Evolutionary conservation across 2,888 invertebrate genomes (phyloP).

Genomic region (Siphonodentalium dalli): DNA sequence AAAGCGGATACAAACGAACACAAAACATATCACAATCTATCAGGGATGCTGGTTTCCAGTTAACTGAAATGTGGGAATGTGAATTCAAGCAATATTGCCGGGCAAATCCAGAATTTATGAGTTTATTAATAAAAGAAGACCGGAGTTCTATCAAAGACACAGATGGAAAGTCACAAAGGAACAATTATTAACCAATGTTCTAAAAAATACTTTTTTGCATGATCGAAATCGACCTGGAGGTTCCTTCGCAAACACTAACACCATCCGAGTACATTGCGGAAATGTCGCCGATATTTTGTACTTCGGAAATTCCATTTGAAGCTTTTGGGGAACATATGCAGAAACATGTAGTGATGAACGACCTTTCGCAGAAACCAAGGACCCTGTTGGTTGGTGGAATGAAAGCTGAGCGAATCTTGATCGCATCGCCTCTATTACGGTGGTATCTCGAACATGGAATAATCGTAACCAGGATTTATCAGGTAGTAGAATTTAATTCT

Average conservation of each 20-base stretch:
- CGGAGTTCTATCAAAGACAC: slow-evolving; percentile 17
- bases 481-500: slow-evolving; percentile 15
- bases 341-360: background rate
- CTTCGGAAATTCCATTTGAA: slow-evolving; percentile 8
- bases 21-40: no score
- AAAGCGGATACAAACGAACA: no score
- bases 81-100: no score
- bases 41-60: no score
- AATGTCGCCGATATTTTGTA: slow-evolving; percentile 15
- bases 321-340: slow-evolving; percentile 16
- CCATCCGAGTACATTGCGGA: slow-evolving; percentile 12
- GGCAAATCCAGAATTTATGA: no score
- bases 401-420: slow-evolving; percentile 10
- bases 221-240: slow-evolving; percentile 24
- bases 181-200: slow-evolving; percentile 11
- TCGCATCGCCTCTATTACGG: slow-evolving; percentile 12
- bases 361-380: slow-evolving; percentile 1
- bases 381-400: slow-evolving; percentile 11
- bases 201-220: slow-evolving; percentile 15
- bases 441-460: slow-evolving; percentile 23
- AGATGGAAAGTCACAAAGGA: slow-evolving; percentile 12
- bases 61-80: no score
- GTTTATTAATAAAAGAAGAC: no score
- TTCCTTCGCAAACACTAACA: slow-evolving; percentile 6
- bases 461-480: slow-evolving; percentile 8